Evolutionary conservation across 2,797 vertebrate genomes (phyloP), one percentile per base, ranked within the genome.

Genomic region (Botia kubotai): DNA sequence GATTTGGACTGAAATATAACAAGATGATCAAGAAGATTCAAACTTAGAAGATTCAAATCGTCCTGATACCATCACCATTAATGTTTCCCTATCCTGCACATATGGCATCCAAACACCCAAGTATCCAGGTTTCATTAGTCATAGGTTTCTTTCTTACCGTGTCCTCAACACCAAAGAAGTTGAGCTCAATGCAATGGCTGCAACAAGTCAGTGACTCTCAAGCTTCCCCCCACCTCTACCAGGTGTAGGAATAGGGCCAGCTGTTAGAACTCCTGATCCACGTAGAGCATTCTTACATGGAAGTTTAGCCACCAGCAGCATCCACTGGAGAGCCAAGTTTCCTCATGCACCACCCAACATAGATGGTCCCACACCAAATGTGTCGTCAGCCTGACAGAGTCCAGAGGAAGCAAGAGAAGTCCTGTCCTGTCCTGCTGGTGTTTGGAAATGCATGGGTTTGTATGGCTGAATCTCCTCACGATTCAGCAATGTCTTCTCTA

Each of bases 391-490:
- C 63, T 79, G 21, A 75, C 3, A 33, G 36, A 57, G 53, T 58
- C 21, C 17, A 55, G 78, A 72, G 19, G 21, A 19, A 11, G 55
- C 66, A 43, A 74, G 11, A 52, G 71, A 60, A n/a, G 66, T 48
- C n/a, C n/a, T n/a, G 23, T 50, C 26, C 29, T 52, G 65, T 58
- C 74, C 73, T 3, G 11, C 68, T 78, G 46, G 86, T 80, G 86
- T 77, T 78, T 87, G 78, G 80, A 10, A 72, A 53, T n/a, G 2
- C 75, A 83, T 88, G 90, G 93, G 94, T 94, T 94, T 94, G 94
- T 94, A 94, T 87, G 60, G 14, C 50, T 23, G 13, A 93, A 85
- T 88, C 85, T 57, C 84, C 43, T 46, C 7, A 70, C 75, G 81
- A 70, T 26, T 60, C 66, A 6, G n/a, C 80, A 36, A 48, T 79